Percentiles rank a stretch among this genome's conserved stretches.
phyloP scores from a whole-genome alignment of 1,140 invertebrate species.

The Rhopalosiphum padi region DNA sequence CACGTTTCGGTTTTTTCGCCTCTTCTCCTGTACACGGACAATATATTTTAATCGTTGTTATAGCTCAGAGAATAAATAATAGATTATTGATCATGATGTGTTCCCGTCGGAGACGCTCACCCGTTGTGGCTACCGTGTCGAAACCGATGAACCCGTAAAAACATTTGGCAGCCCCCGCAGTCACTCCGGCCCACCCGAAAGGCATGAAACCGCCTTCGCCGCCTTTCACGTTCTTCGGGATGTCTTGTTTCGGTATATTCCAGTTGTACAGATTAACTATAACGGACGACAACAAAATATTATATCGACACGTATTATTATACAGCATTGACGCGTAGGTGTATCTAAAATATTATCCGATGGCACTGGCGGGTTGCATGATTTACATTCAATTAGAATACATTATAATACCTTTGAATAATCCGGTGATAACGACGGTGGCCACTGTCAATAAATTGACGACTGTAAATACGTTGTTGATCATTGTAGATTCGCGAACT shows the following conservation, averaged over 20 bases:
- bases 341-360: not conserved
- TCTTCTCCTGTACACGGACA: slow-evolving; percentile 61
- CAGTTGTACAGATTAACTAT: slow-evolving; percentile 72
- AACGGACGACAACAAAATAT: not conserved
- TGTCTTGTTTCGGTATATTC: slow-evolving; percentile 69
- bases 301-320: not conserved
- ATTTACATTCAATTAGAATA: not conserved
- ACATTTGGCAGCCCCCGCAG: slow-evolving; percentile 84
- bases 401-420: slow-evolving; percentile 75
- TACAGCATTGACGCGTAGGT: not conserved
- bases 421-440: slow-evolving; percentile 82
- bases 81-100: not conserved
- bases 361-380: not conserved
- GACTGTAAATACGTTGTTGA: slow-evolving; percentile 90
- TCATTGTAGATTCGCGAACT: slow-evolving; percentile 85
- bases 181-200: slow-evolving; percentile 79
- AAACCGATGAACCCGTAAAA: slow-evolving; percentile 91
- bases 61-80: not conserved
- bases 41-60: not conserved
- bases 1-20: slow-evolving; percentile 85
- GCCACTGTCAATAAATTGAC: slow-evolving; percentile 86
- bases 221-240: slow-evolving; percentile 66
- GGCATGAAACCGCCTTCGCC: slow-evolving; percentile 83
- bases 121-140: slow-evolving; percentile 83
- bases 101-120: slow-evolving; percentile 59